phyloP scores from a whole-genome alignment of 2,113 vertebrate genomes.

The Platichthys stellatus region DNA sequence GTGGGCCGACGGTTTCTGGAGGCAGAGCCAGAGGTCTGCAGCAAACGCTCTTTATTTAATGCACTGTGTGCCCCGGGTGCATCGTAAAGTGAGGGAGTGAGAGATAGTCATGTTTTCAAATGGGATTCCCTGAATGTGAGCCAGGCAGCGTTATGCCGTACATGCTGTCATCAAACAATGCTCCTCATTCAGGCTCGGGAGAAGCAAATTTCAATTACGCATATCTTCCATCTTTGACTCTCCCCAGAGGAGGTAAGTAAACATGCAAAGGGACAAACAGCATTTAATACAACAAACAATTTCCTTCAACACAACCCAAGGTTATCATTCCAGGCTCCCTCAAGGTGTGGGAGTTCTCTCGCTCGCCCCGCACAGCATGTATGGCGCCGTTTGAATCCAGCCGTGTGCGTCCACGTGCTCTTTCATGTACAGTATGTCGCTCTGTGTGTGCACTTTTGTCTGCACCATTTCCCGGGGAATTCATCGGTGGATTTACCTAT shows the following conservation, averaged over 20 bases:
- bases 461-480: slow-evolving; percentile 41
- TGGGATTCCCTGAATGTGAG: slow-evolving; percentile 49
- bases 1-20: slow-evolving; percentile 23
- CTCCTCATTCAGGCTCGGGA: slow-evolving; percentile 39
- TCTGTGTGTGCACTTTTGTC: slow-evolving; percentile 31
- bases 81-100: neutral
- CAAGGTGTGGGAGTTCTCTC: neutral
- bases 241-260: slow-evolving; percentile 43
- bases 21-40: slow-evolving; percentile 41
- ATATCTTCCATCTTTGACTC: slow-evolving; percentile 36
- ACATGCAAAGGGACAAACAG: slow-evolving; percentile 50
- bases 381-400: slow-evolving; percentile 7
- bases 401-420: slow-evolving; percentile 13
- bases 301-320: slow-evolving; percentile 36
- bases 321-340: slow-evolving; percentile 9
- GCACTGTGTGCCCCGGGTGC: neutral
- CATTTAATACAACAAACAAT: slow-evolving; percentile 56
- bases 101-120: slow-evolving; percentile 50
- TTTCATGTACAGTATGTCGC: slow-evolving; percentile 28
- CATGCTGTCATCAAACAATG: slow-evolving; percentile 60
- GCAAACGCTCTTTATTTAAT: slow-evolving; percentile 47
- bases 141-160: slow-evolving; percentile 54
- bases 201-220: slow-evolving; percentile 62
- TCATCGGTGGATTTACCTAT: slow-evolving; percentile 69
- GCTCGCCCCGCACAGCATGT: neutral